A percentile compares a stretch with the other conserved stretches of the same genome.
These are phyloP conservation scores for Muscicapa striata DNA, from an alignment of 2,797 vertebrate genomes.

Conservation along the genomic window DNA sequence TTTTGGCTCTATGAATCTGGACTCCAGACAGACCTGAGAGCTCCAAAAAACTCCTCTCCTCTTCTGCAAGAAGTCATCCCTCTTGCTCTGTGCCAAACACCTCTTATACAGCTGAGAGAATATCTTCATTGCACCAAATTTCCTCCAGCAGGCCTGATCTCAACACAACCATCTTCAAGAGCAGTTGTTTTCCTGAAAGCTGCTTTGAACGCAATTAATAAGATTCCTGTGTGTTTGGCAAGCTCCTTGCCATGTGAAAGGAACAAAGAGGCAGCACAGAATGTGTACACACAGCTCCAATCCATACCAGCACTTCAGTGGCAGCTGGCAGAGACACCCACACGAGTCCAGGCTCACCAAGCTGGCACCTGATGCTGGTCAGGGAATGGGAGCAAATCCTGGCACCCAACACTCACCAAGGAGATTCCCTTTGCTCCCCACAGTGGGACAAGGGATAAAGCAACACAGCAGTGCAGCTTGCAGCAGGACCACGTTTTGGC, in stretches of 20 bases:
- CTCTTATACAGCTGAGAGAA: not conserved
- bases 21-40: not conserved
- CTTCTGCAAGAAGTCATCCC: not conserved
- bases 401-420: not conserved
- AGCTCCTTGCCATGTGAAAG: conserved; percentile 43
- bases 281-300: conserved; percentile 53
- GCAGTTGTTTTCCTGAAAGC: not conserved
- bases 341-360: not conserved
- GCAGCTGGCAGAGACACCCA: conserved; percentile 61
- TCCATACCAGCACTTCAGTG: conserved; percentile 41
- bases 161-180: not conserved
- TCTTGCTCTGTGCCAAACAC: not conserved
- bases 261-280: conserved; percentile 53
- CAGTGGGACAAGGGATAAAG: not conserved
- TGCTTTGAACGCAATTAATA: conserved; percentile 2
- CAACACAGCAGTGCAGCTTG: not conserved
- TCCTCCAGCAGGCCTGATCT: not conserved
- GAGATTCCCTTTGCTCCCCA: not conserved
- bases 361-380: not conserved
- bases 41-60: not conserved
- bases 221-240: conserved; percentile 56
- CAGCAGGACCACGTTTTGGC: not conserved
- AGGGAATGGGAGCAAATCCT: not conserved
- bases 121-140: not conserved
- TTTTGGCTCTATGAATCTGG: not conserved